A percentile compares a stretch with the other conserved stretches of the same genome.
Evolutionary conservation across 1,140 invertebrate genomes (phyloP).

Genomic region (Nephotettix cincticeps): DNA sequence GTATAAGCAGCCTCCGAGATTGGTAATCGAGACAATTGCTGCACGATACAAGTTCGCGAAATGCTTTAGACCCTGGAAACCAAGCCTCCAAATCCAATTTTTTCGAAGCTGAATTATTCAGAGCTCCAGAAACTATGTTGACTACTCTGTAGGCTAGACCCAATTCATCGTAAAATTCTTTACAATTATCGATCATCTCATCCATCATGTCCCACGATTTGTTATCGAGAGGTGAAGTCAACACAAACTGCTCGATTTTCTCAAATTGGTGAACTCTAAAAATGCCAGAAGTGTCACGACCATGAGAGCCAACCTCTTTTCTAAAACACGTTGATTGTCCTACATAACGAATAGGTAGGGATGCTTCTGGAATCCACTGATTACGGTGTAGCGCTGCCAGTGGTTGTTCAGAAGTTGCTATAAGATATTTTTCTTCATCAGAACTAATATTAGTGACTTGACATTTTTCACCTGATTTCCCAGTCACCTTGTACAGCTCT

Average conservation of each 20-base stretch:
- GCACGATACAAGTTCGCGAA: slow-evolving; percentile 97
- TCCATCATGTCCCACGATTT: slow-evolving; percentile 99
- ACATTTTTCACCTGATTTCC: slow-evolving; percentile 91
- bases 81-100: slow-evolving; percentile 98
- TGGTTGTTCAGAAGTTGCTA: slow-evolving; percentile 99
- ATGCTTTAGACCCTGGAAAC: slow-evolving; percentile 95
- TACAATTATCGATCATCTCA: slow-evolving; percentile 97
- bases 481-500: slow-evolving; percentile 96
- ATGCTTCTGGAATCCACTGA: slow-evolving; percentile 90
- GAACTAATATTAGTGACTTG: slow-evolving; percentile 67
- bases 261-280: slow-evolving; percentile 99
- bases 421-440: slow-evolving; percentile 96
- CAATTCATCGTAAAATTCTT: slow-evolving; percentile 87
- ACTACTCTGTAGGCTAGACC: slow-evolving; percentile 96
- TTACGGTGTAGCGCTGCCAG: slow-evolving; percentile 97
- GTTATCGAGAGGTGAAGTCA: slow-evolving; percentile 95
- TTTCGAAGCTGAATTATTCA: slow-evolving; percentile 98
- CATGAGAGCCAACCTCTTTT: slow-evolving; percentile 99
- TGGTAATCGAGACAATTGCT: slow-evolving; percentile 99
- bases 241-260: slow-evolving; percentile 98
- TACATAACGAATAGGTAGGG: slow-evolving; percentile 89
- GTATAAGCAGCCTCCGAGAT: slow-evolving; percentile 77
- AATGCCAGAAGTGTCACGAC: slow-evolving; percentile 96
- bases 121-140: slow-evolving; percentile 97
- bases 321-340: slow-evolving; percentile 98